Evolutionary conservation across 2,888 invertebrate genomes (phyloP), one percentile per base, ranked within the genome.

Genomic region (Ephialtes manifestator): DNA sequence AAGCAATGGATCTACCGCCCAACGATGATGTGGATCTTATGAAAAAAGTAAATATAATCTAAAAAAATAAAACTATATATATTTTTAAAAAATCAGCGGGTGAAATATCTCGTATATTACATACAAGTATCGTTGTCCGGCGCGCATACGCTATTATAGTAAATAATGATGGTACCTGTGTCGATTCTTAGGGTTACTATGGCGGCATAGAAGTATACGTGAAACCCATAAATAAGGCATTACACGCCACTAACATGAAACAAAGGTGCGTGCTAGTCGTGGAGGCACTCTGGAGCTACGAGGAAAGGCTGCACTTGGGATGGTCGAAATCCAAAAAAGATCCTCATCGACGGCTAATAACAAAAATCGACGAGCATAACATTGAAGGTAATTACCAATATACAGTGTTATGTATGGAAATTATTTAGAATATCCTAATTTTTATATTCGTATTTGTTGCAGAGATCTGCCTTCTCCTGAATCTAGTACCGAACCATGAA

Each of bases 221-320:
- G 24, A 58, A 58, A 24, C 58, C 58, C 58, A 58, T 58, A 58
- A 58, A 58, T 58, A 58, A 24, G 58, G 58, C 58, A 24, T 58
- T 58, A 10, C 58, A 58, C 11, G 58, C 58, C 53, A 53, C 4
- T 53, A 53, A 3, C 18, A 53, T 53, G 53, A 53, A 53, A 8
- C 53, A 18, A 53, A n/a, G 53, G 18, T 53, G 53, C 53, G 53
- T 53, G 53, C 53, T 53, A 18, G 53, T 53, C 18, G 53, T 53
- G 53, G 53, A 53, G 53, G 53, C 18, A 53, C 53, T 53, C 8
- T 53, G 53, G 53, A 53, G 53, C 53, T 20, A 18, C 53, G 53
- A 53, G 18, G 18, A 53, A 53, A 53, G 8, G 53, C 53, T 53
- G 11, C 53, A 53, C 53, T 53, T 53, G 53, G 53, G 53, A 53